These are phyloP conservation scores for Coenobita brevimanus DNA, from an alignment of 1,140 invertebrate genomes.

Conservation along the genomic window DNA sequence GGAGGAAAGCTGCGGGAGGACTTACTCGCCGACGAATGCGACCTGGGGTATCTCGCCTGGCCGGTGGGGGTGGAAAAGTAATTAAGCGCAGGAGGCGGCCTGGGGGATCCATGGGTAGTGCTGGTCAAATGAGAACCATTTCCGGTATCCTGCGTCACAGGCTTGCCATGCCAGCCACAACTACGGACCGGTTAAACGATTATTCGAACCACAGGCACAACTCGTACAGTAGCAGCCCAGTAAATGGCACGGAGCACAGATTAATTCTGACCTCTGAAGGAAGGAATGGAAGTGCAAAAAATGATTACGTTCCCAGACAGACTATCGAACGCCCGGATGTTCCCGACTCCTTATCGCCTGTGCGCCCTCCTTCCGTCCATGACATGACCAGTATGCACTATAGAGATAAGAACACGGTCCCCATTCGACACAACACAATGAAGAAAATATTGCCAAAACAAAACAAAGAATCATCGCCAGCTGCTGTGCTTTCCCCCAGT, in stretches of 20 bases:
- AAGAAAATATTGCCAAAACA: too few relatives aligned
- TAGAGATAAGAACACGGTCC: background rate
- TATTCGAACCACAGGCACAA: background rate
- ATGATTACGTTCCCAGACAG: background rate
- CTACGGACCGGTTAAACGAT: background rate
- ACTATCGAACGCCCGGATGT: background rate
- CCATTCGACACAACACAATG: too few relatives aligned
- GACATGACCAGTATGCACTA: slow-evolving; percentile 32
- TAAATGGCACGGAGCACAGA: too few relatives aligned
- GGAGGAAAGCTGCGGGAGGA: background rate
- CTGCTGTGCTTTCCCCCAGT: too few relatives aligned
- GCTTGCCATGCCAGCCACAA: background rate
- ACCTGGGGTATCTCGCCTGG: background rate
- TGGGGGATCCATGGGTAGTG: background rate
- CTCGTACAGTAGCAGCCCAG: background rate
- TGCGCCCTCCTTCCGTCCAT: background rate
- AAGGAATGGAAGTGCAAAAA: background rate
- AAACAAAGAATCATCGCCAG: too few relatives aligned
- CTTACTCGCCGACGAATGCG: background rate
- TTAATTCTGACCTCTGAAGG: background rate
- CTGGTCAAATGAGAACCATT: background rate
- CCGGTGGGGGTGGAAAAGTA: background rate
- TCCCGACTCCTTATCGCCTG: background rate
- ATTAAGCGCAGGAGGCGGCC: background rate
- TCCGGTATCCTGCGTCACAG: background rate